Base-by-base conservation (phyloP, 1,140 invertebrate species). In the Bombus huntii region DNA sequence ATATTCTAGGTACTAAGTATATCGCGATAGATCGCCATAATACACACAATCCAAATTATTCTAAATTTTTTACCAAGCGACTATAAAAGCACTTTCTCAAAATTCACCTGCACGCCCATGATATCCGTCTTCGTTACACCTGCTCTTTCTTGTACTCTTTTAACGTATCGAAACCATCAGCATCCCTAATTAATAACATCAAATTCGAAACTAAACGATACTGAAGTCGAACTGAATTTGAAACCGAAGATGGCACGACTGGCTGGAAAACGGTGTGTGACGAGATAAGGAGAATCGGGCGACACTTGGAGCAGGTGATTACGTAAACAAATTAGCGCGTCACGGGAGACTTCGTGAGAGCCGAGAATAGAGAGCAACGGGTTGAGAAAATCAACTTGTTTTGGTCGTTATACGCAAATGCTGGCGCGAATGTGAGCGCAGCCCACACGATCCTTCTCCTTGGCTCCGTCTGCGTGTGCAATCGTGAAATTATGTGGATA, bases 301-400 rank as follows among this genome's bases (percentile, higher is more conserved):
- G 81, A 88, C 37, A 80, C 47, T 44, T n/a, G 72, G 12, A n/a
- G 65, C 74, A 86, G 83, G 44, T 81, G 84, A 92, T 90, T 86
- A 70, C 83, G 83, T 89, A 88, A 92, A 87, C 79, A 92, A 92
- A 92, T 92, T 92, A 92, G 81, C 74, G 84, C 70, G 76, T 76
- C 39, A 65, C 47, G 37, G 59, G 76, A 86, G 85, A 70, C 44
- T 25, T 65, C 68, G 59, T n/a, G 70, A 79, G 66, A 76, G 31
- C 1, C 8, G 25, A 37, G 66, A 77, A 77, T 18, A 78, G 44
- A 77, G 42, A 68, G 28, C 28, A 66, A 53, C 44, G 66, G 13
- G 53, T 34, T 73, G 37, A 83, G 79, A 80, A 78, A 84, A 81
- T 81, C 72, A 62, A 78, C 62, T 88, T 78, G 66, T 39, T 13